Percentiles rank a stretch among this genome's conserved stretches.
Evolutionary conservation across 2,888 invertebrate genomes (phyloP).

Genomic region (Blastobasis adustella): DNA sequence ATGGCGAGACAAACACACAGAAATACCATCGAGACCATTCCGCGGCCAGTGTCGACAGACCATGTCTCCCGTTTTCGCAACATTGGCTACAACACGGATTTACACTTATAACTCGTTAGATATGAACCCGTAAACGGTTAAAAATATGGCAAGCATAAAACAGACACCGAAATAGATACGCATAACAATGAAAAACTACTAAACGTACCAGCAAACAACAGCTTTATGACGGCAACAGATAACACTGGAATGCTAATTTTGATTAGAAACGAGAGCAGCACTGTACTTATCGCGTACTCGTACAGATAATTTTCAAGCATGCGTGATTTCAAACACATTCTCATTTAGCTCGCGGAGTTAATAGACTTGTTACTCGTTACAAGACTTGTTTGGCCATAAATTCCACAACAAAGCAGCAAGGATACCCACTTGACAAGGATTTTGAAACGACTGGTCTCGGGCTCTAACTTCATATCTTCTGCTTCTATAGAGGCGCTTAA

Average conservation of each 20-base stretch:
- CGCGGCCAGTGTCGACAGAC: conserved; percentile 34
- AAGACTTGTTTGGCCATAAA: background rate
- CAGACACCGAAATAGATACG: conserved; percentile 9
- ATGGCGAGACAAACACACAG: conserved; percentile 35
- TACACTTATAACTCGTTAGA: background rate
- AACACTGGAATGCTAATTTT: conserved; percentile 64
- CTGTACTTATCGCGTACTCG: conserved; percentile 54
- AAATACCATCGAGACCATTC: conserved; percentile 38
- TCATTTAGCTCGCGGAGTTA: conserved; percentile 27
- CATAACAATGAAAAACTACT: conserved; percentile 35
- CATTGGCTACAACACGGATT: conserved; percentile 21
- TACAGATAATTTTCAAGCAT: conserved; percentile 54
- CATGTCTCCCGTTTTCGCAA: conserved; percentile 43
- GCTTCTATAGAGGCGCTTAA: no score
- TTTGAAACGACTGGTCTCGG: no score
- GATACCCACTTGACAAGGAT: no score
- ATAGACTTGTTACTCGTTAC: background rate
- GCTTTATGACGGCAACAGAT: conserved; percentile 51
- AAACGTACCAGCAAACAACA: conserved; percentile 41
- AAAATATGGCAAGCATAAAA: conserved; percentile 17
- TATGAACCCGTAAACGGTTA: conserved; percentile 8
- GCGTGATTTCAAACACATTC: conserved; percentile 52
- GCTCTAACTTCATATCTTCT: no score
- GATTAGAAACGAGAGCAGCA: conserved; percentile 63
- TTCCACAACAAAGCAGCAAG: background rate